These are phyloP conservation scores for Alectoris magna DNA, from an alignment of 2,797 vertebrate genomes.

Conservation along the genomic window DNA sequence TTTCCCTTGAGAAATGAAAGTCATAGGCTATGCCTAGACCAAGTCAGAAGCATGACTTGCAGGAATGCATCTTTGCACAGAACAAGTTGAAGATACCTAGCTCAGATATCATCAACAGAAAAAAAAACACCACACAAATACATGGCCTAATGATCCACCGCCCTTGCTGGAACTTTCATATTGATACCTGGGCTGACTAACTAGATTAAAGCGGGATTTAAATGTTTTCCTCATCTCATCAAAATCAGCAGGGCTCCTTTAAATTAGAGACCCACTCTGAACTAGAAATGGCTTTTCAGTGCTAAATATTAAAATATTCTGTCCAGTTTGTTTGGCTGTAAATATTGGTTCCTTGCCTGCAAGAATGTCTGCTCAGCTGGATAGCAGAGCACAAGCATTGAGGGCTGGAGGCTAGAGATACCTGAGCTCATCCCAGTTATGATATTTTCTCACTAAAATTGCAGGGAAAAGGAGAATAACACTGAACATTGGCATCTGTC, in stretches of 20 bases:
- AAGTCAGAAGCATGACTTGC: background rate
- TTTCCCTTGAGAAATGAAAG: background rate
- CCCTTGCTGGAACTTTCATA: background rate
- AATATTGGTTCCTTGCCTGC: background rate
- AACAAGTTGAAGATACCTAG: background rate
- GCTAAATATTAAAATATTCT: constrained; percentile 20
- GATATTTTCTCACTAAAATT: background rate
- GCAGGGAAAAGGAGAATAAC: background rate
- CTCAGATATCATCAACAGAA: background rate
- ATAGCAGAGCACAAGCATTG: background rate
- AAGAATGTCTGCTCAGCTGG: background rate
- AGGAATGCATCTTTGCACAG: background rate
- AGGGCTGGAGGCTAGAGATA: background rate
- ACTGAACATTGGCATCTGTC: background rate
- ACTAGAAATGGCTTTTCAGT: background rate
- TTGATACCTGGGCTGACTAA: background rate
- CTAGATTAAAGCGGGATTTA: background rate
- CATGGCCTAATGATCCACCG: background rate
- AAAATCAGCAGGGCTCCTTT: constrained; percentile 38
- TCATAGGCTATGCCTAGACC: background rate
- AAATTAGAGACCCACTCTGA: background rate
- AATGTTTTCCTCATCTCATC: background rate
- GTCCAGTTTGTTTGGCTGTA: background rate
- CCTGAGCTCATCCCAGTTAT: accelerated
- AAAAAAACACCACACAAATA: background rate